Conservation (phyloP, 2,797 vertebrate species). For the Anas flavirostris region DNA sequence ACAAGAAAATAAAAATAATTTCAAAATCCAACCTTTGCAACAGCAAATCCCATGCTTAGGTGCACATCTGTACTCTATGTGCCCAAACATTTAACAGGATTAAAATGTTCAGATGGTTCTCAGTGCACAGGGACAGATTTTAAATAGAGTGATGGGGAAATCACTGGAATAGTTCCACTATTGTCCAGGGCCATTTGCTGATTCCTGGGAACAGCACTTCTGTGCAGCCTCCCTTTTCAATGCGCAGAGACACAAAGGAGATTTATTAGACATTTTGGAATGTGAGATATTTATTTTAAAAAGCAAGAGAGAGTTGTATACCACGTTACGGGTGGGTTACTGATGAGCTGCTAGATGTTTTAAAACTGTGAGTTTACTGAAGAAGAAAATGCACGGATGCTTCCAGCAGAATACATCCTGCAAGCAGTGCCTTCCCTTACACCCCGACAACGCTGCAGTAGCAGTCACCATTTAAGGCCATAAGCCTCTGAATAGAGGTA, state of each 20-base stretch:
- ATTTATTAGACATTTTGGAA: neutral
- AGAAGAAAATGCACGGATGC: neutral
- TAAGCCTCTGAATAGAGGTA: neutral
- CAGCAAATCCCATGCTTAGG: neutral
- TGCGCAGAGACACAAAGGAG: neutral
- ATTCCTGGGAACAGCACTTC: neutral
- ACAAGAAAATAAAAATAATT: neutral
- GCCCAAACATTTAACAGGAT: neutral
- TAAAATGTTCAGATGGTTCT: neutral
- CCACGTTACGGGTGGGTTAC: neutral
- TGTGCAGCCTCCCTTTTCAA: neutral
- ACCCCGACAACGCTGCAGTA: neutral
- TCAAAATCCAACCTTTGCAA: neutral
- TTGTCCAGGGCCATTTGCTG: neutral
- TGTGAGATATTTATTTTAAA: neutral
- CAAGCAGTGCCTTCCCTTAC: neutral
- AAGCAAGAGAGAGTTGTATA: neutral
- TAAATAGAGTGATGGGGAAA: neutral
- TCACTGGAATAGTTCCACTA: constrained; percentile 13
- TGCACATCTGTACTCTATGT: neutral
- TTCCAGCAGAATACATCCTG: neutral
- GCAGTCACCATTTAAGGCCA: neutral
- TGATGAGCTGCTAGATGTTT: neutral
- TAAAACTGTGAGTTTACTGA: neutral
- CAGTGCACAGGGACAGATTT: neutral